phyloP scores from a whole-genome alignment of 1,140 invertebrate genomes.

The Brevipalpus yothersi region DNA sequence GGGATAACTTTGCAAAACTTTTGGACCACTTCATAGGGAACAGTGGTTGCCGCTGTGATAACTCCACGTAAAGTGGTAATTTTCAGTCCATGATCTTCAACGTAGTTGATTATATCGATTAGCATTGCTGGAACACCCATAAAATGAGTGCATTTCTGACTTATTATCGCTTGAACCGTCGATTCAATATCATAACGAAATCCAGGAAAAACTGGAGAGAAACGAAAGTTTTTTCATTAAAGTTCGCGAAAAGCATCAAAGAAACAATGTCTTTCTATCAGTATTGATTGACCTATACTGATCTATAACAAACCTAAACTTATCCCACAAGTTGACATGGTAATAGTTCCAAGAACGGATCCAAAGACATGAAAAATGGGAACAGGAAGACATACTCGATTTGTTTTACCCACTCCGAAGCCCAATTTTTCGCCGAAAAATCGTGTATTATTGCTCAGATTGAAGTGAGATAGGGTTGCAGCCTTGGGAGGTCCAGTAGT shows the following conservation, averaged over 20 bases:
- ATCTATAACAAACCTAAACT: not conserved
- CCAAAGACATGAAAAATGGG: slow-evolving; percentile 85
- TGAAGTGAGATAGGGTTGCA: slow-evolving; percentile 49
- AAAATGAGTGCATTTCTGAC: slow-evolving; percentile 38
- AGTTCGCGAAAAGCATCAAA: not conserved
- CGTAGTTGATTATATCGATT: slow-evolving; percentile 44
- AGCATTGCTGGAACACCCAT: slow-evolving; percentile 93
- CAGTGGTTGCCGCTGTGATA: not conserved
- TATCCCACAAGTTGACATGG: not conserved
- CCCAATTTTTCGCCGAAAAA: slow-evolving; percentile 33
- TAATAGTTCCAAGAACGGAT: slow-evolving; percentile 38
- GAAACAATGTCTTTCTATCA: not conserved
- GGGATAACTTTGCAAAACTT: not conserved
- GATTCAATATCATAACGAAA: not conserved
- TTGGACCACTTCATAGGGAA: not conserved
- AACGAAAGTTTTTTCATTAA: not conserved
- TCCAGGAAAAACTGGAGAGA: not conserved
- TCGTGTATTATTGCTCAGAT: slow-evolving; percentile 60
- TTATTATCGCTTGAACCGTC: not conserved
- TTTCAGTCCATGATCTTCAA: slow-evolving; percentile 1
- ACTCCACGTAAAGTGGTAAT: not conserved
- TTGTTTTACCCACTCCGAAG: slow-evolving; percentile 10
- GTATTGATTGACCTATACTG: not conserved
- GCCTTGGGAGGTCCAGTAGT: slow-evolving; percentile 74
- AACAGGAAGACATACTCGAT: slow-evolving; percentile 42